Base-by-base conservation (phyloP, 2,797 vertebrate species). In the Mus spretus region DNA sequence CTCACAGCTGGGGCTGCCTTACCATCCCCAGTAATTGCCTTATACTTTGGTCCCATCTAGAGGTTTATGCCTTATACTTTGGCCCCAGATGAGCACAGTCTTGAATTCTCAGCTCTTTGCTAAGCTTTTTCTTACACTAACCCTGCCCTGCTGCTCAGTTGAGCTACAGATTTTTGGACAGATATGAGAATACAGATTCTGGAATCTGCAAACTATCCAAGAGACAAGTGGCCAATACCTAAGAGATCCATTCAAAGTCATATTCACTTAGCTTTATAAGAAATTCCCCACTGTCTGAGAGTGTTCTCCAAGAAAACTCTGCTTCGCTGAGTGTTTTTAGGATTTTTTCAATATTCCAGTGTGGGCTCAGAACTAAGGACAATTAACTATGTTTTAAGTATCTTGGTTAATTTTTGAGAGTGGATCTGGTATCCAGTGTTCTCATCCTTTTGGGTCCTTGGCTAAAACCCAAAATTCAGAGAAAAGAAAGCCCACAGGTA, bases 401-500 rank as follows among this genome's bases (percentile, higher is more conserved):
- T 74, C 47, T 61, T 86, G 55, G n/a, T 17, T 24, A 7, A 70
- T 61, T 82, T 65, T 91, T 79, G 47, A 11, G 0, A 50, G 28
- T 10, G n/a, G 57, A 61, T 31, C 53, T 83, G 50, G 53, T 34
- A 50, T 79, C 6, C 50, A 20, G 55, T 74, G 11, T 89, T 55
- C 67, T 44, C 53, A 90, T 20, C 9, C 47, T 90, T 65, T 95
- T 4, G 6, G 22, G 10, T n/a, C 17, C 26, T 75, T 72, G 53
- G 37, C 10, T 17, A 47, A 95, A 93, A 95, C n/a, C 50, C 82
- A 74, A 91, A 89, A 80, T 17, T 88, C 37, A 74, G 44, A 91
- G 89, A 55, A 31, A 77, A 28, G 31, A 81, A 87, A 87, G 40
- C 6, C 34, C 20, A 70, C 28, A 22, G 47, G 90, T 70, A 57